Evolutionary conservation across 2,113 vertebrate species (phyloP).

Genomic region (Hepsetus odoe): DNA sequence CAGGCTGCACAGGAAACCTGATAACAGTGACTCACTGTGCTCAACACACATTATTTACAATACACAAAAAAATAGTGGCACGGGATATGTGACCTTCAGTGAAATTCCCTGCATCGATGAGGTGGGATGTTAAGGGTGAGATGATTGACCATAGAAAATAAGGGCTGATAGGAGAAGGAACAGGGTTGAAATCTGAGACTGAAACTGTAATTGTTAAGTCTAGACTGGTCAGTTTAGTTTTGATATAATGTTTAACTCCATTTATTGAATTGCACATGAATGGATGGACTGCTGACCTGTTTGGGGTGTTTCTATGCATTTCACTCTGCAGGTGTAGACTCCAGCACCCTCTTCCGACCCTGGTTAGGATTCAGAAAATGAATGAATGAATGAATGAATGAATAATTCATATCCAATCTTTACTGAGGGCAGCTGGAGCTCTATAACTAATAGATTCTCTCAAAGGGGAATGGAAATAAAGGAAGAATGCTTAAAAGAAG

Average conservation of each 20-base stretch:
- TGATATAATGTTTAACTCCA: too few relatives aligned
- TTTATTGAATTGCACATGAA: too few relatives aligned
- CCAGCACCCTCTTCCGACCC: too few relatives aligned
- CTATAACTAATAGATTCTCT: constrained; percentile 45
- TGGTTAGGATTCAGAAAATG: too few relatives aligned
- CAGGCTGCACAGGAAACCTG: background rate
- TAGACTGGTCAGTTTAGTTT: too few relatives aligned
- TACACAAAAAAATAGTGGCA: constrained; percentile 13
- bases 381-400: constrained; percentile 35
- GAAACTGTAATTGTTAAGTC: too few relatives aligned
- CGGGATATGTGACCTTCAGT: background rate
- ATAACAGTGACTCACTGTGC: background rate
- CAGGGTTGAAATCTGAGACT: too few relatives aligned
- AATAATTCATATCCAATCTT: constrained; percentile 44
- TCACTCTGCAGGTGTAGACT: too few relatives aligned
- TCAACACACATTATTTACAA: background rate
- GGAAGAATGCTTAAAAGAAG: constrained; percentile 32
- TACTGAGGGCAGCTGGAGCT: constrained; percentile 23
- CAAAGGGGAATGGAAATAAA: constrained; percentile 40
- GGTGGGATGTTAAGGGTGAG: background rate
- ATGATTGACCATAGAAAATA: background rate
- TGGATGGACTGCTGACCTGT: too few relatives aligned
- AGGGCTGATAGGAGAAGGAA: background rate
- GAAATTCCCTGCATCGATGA: background rate
- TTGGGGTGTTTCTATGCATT: too few relatives aligned